Percentiles rank a stretch among this genome's conserved stretches.
Conservation (phyloP, 1,140 invertebrate genomes). For the Monomorium pharaonis region DNA sequence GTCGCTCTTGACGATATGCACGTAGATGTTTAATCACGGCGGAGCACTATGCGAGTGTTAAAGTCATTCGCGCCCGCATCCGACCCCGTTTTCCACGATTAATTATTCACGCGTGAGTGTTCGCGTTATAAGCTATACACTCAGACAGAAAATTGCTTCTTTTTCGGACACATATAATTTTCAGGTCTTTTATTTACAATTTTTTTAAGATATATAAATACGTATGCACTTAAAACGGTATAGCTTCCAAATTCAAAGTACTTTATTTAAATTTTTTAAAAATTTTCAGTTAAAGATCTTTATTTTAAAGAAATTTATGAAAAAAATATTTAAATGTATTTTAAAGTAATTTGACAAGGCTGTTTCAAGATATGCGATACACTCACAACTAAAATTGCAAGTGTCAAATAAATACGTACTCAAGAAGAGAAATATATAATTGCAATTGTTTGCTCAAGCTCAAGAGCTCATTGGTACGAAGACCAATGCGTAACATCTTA, state of each 20-base stretch:
- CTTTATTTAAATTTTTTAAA: no score
- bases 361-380: neutral
- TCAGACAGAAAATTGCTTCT: neutral
- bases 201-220: neutral
- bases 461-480: slow-evolving; percentile 29
- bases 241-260: neutral
- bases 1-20: slow-evolving; percentile 18
- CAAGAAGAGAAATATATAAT: no score
- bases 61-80: slow-evolving; percentile 31
- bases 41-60: slow-evolving; percentile 5
- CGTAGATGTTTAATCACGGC: slow-evolving; percentile 42
- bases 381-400: neutral
- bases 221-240: neutral
- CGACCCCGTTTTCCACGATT: slow-evolving; percentile 7
- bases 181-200: neutral
- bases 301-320: no score
- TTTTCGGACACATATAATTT: neutral
- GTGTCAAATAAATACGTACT: no score
- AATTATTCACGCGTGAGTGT: slow-evolving; percentile 34
- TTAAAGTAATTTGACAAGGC: neutral
- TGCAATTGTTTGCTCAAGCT: slow-evolving; percentile 33
- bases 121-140: neutral
- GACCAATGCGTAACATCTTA: neutral
- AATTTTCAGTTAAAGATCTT: no score
- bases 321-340: neutral